These are phyloP conservation scores for Drosophila suboccidentalis DNA, from an alignment of 2,888 invertebrate species.

Conservation along the genomic window DNA sequence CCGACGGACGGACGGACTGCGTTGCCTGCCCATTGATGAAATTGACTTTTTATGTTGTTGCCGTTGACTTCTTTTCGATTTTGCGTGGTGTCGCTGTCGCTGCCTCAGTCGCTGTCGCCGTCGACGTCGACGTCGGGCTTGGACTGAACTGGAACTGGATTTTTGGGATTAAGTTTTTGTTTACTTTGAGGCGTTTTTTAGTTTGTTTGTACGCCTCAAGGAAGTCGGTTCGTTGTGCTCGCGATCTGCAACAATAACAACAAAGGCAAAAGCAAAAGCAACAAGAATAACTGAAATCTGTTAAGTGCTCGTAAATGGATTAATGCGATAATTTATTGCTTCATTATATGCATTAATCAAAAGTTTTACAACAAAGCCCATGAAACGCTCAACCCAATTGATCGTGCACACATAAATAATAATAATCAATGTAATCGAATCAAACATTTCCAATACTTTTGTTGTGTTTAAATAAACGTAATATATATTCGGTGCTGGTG, in stretches of 20 bases:
- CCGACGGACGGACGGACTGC: conserved; percentile 21
- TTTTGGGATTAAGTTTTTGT: conserved; percentile 84
- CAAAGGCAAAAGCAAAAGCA: conserved; percentile 14
- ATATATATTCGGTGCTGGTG: conserved; percentile 31
- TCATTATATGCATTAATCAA: conserved; percentile 69
- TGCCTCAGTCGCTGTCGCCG: conserved; percentile 11
- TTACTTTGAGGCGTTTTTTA: conserved; percentile 83
- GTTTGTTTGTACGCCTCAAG: conserved; percentile 83
- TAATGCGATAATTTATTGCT: conserved; percentile 64
- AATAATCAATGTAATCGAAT: conserved; percentile 53
- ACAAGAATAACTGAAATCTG: conserved; percentile 27
- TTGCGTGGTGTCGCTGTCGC: conserved; percentile 49
- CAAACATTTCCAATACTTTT: conserved; percentile 45
- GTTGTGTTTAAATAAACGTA: conserved; percentile 32
- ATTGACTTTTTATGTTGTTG: conserved; percentile 82
- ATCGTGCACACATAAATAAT: conserved; percentile 51
- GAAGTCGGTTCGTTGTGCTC: conserved; percentile 78
- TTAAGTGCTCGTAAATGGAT: conserved; percentile 73
- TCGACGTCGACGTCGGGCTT: conserved; percentile 21
- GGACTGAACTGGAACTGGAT: conserved; percentile 72
- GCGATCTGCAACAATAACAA: conserved; percentile 46
- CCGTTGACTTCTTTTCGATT: conserved; percentile 70
- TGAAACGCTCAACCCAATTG: conserved; percentile 39
- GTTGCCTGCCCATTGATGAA: conserved; percentile 82
- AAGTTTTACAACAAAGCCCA: conserved; percentile 54